Conservation (phyloP, 2,888 invertebrate species). For the Siphlonurus alternatus region DNA sequence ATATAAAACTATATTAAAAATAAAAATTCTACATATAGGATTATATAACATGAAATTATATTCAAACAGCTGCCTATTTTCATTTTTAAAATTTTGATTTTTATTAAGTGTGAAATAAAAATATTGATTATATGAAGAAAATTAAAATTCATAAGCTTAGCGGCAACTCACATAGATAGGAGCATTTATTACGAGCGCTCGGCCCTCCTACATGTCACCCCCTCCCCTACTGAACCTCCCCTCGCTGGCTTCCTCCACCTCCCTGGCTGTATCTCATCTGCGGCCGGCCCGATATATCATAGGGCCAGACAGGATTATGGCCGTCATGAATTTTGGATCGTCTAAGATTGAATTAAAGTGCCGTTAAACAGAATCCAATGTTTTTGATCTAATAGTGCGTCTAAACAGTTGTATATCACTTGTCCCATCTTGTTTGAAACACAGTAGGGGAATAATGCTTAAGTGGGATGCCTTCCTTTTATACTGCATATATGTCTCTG, state of each 20-base stretch:
- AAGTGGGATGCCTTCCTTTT: neutral
- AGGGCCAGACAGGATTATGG: constrained; percentile 9
- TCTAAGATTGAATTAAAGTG: constrained; percentile 20
- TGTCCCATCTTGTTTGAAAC: neutral
- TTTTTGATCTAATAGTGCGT: constrained; percentile 10
- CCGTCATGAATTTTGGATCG: constrained; percentile 10
- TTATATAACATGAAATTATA: no score
- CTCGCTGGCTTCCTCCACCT: neutral
- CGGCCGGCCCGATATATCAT: constrained; percentile 6
- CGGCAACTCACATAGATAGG: neutral
- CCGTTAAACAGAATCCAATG: constrained; percentile 15
- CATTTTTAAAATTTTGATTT: no score
- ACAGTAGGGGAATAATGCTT: neutral
- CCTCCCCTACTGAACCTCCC: neutral
- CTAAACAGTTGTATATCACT: constrained; percentile 11
- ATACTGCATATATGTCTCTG: neutral
- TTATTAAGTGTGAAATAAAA: no score
- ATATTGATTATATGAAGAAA: no score
- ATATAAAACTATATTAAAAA: no score
- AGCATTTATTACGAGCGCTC: neutral
- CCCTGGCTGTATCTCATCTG: constrained; percentile 1
- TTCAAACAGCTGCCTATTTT: no score
- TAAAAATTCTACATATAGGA: no score
- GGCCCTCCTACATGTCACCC: neutral
- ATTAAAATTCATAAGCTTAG: no score